Evolutionary conservation across 2,113 vertebrate genomes (phyloP).

Genomic region (Protobothrops flavoviridis): DNA sequence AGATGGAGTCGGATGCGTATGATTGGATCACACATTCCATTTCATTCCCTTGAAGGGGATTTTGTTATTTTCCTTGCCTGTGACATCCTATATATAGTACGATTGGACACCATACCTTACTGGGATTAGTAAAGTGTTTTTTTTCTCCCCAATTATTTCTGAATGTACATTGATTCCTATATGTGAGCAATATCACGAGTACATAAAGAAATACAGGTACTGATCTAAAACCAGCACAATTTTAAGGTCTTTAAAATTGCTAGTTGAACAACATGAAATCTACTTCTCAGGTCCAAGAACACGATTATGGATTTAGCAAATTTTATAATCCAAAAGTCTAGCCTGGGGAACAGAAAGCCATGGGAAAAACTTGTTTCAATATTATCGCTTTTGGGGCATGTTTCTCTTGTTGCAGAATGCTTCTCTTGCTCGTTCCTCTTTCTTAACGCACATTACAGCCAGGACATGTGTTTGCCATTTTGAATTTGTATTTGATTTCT

Average conservation of each 20-base stretch:
- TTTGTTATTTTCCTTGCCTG: background rate
- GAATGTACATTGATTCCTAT: background rate
- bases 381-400: constrained; percentile 6
- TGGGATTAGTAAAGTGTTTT: background rate
- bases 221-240: background rate
- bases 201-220: background rate
- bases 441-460: background rate
- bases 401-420: constrained; percentile 33
- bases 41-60: background rate
- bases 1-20: background rate
- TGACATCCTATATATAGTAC: background rate
- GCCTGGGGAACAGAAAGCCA: background rate
- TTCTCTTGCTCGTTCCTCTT: background rate
- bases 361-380: constrained; percentile 7
- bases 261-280: background rate
- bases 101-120: background rate
- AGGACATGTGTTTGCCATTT: background rate
- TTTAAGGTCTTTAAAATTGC: background rate
- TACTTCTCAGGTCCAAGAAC: background rate
- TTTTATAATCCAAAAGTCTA: background rate
- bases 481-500: background rate
- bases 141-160: background rate
- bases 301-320: background rate
- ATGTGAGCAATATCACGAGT: background rate
- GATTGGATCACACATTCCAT: background rate